Conservation (phyloP, 1,140 invertebrate genomes). For the Bombus cullumanus region DNA sequence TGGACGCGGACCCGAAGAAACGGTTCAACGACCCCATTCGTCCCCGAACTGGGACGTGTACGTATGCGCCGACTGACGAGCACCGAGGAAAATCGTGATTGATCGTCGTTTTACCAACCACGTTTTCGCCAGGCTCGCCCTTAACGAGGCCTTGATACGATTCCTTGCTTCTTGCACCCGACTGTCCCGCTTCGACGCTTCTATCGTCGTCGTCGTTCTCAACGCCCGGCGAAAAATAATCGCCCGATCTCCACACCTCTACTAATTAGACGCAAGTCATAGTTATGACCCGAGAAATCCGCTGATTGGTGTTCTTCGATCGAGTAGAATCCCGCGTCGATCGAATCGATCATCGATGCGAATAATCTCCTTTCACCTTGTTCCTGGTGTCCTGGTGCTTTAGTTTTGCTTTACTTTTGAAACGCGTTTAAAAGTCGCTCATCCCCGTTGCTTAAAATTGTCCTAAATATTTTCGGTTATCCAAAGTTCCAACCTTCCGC, state of each 20-base stretch:
- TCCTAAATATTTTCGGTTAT: too few species aligned
- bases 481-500: neutral
- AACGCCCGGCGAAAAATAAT: constrained; percentile 31
- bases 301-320: neutral
- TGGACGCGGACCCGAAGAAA: constrained; percentile 55
- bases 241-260: neutral
- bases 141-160: constrained; percentile 60
- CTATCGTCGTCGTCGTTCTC: neutral
- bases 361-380: neutral
- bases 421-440: too few species aligned
- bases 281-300: neutral
- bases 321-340: neutral
- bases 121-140: constrained; percentile 19
- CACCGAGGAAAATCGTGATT: constrained; percentile 62
- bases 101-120: constrained; percentile 57
- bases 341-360: neutral
- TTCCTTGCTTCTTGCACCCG: constrained; percentile 9
- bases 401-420: too few species aligned
- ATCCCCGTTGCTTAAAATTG: too few species aligned
- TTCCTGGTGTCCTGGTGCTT: neutral
- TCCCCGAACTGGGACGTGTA: constrained; percentile 42
- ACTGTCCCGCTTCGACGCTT: neutral
- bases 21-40: constrained; percentile 67
- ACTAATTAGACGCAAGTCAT: neutral
- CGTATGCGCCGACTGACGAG: constrained; percentile 40